Base-by-base conservation (phyloP, 2,888 invertebrate species). In the Nowickia ferox region DNA sequence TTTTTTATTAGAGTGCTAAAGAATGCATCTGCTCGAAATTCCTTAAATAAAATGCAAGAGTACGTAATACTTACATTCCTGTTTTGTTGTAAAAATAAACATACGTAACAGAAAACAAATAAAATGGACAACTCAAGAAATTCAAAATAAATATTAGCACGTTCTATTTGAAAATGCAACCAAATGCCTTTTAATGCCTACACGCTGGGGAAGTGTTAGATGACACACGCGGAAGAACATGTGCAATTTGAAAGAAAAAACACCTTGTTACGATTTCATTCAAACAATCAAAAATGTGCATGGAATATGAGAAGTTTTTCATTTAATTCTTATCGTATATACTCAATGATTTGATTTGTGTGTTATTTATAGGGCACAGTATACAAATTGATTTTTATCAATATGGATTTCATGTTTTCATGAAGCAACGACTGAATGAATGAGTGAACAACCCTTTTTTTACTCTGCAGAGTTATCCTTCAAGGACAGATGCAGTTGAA, bases 151-250 rank as follows among this genome's bases (percentile, higher is more conserved):
- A 86, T 86, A 86, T 86, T 86, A 86, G 86, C 86, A 86, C 86
- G 86, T 86, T 86, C 86, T 83, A 76, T 59, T 48, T 44, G 13
- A 19, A 44, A 71, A 76, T 86, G 76, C 71, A 63, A 65, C 30
- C 63, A 63, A 72, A 85, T 85, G 75, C 38, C 6, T 22, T 63
- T 17, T 63, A 63, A 69, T 44, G 19, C n/a, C 30, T 57, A 11
- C 42, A 40, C 66, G 30, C 30, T 38, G 57, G 55, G 61, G 48
- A 86, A 86, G 85, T 85, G 82, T 82, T 82, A 30, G 63, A 76
- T 86, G 83, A 86, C 86, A 86, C 86, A 86, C 86, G 86, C 86
- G 86, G 79, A 86, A 83, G 86, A 83, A 80, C 83, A 86, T 86
- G 83, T 86, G 86, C 86, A 86, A 86, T 48, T 80, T 42, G 48